Evolutionary conservation across 1,140 invertebrate genomes (phyloP).

Genomic region (Helicoverpa zea): DNA sequence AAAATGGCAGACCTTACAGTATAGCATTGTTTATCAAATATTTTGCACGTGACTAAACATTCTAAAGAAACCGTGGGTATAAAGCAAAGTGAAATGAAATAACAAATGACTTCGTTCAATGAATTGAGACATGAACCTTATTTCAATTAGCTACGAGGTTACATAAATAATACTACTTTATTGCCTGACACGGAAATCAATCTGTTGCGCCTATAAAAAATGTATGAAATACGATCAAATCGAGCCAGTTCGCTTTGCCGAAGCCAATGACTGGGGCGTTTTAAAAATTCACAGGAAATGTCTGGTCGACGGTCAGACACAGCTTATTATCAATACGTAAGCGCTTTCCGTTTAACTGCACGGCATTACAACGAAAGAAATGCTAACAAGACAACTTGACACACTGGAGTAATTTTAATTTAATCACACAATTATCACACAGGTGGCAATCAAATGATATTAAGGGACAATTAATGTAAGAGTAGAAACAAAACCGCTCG

Average conservation of each 20-base stretch:
- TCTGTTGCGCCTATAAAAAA: constrained; percentile 27
- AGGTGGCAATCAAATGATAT: background rate
- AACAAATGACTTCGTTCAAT: constrained; percentile 12
- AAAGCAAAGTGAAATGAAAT: constrained; percentile 1
- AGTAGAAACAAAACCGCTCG: background rate
- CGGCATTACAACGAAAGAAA: background rate
- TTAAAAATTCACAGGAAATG: constrained; percentile 10
- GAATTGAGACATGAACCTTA: constrained; percentile 32
- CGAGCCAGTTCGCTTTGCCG: background rate
- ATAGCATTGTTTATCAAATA: background rate
- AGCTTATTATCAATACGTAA: background rate
- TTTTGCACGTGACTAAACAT: background rate
- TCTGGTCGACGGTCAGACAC: no score
- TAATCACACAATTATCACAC: background rate
- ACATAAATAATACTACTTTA: background rate
- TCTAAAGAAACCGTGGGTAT: background rate
- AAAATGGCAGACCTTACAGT: background rate
- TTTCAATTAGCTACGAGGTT: constrained; percentile 32
- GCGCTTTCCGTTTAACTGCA: background rate
- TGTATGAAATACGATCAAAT: background rate
- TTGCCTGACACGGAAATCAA: constrained; percentile 19
- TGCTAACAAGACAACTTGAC: background rate
- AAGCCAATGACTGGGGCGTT: background rate
- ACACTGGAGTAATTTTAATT: background rate
- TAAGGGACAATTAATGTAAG: background rate